Conservation (phyloP, 2,888 invertebrate genomes). For the Cinara cedri region DNA sequence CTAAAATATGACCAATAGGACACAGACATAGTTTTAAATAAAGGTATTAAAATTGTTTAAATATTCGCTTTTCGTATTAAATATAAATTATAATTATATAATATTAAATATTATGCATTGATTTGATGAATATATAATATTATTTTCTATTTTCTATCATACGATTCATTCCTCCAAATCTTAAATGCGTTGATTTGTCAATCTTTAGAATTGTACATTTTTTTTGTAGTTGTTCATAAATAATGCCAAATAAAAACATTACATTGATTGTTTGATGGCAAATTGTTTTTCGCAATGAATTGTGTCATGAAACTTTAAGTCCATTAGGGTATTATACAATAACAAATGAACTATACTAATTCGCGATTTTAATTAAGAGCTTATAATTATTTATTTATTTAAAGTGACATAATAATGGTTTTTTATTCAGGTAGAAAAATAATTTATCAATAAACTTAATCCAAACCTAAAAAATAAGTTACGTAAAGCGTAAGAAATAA, state of each 20-base stretch:
- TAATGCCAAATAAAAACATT: background rate
- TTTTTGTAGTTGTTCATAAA: background rate
- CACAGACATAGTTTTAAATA: no score
- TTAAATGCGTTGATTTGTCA: background rate
- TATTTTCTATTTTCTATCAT: background rate
- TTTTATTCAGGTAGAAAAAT: background rate
- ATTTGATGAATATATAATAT: background rate
- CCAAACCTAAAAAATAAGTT: background rate
- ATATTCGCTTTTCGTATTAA: background rate
- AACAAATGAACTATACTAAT: background rate
- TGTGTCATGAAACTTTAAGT: background rate
- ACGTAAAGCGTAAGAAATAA: background rate
- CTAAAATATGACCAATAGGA: no score
- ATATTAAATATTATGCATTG: background rate
- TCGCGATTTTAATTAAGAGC: background rate
- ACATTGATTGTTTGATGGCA: constrained; percentile 16
- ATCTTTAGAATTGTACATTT: background rate
- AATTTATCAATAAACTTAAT: background rate
- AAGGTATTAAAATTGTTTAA: no score
- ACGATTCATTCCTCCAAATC: background rate
- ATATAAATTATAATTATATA: background rate
- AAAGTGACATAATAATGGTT: no score
- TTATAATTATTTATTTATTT: no score
- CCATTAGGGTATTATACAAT: constrained; percentile 9
- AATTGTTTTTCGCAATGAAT: background rate